Conservation (phyloP, 2,797 vertebrate species). For the Allobates femoralis region DNA sequence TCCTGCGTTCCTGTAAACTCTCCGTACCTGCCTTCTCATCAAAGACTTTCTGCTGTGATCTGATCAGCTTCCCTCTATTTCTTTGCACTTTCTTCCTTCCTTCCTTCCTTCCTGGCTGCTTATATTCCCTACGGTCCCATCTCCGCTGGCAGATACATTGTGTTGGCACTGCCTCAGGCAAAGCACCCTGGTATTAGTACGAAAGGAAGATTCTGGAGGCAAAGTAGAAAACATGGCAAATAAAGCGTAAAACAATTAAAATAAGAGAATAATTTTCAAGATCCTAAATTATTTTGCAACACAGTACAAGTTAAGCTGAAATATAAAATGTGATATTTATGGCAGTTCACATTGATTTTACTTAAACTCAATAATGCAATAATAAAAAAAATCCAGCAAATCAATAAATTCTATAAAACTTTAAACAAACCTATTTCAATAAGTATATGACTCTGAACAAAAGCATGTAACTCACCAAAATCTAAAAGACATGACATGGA, state of each 20-base stretch:
- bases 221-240: slow-evolving; percentile 6
- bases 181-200: slow-evolving; percentile 30
- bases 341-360: no score
- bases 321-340: neutral
- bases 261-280: neutral
- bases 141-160: slow-evolving; percentile 47
- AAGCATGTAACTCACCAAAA: neutral
- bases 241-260: neutral
- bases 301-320: neutral
- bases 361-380: no score
- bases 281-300: neutral
- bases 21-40: slow-evolving; percentile 43
- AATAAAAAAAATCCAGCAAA: no score
- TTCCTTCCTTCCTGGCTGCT: slow-evolving; percentile 58
- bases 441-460: neutral
- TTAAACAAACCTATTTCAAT: neutral
- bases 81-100: slow-evolving; percentile 40
- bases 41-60: slow-evolving; percentile 46
- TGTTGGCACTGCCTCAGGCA: slow-evolving; percentile 53
- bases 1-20: slow-evolving; percentile 11
- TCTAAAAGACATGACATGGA: neutral
- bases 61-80: slow-evolving; percentile 42
- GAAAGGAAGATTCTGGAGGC: neutral
- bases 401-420: neutral
- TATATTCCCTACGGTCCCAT: slow-evolving; percentile 41